Percentiles rank a stretch among this genome's conserved stretches.
These are phyloP conservation scores for Myotis davidii DNA, from an alignment of 2,113 vertebrate genomes.

Conservation along the genomic window DNA sequence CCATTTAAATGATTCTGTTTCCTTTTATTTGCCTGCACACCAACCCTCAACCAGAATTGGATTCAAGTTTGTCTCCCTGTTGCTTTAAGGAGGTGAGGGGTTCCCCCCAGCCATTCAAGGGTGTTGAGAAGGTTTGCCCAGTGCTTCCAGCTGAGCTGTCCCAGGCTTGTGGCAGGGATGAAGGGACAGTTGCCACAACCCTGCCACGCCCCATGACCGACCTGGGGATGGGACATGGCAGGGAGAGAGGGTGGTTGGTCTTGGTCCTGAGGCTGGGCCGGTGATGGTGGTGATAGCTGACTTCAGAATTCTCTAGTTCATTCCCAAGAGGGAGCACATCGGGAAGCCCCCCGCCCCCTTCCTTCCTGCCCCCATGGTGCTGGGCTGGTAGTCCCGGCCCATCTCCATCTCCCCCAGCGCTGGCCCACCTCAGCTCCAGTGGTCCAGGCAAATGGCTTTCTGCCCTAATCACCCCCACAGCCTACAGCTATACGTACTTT, in stretches of 20 bases:
- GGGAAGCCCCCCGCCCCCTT: background rate
- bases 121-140: background rate
- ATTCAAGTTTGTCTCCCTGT: accelerated
- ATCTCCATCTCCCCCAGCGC: accelerated
- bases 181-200: background rate
- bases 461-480: background rate
- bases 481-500: background rate
- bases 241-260: background rate
- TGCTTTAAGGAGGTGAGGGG: background rate
- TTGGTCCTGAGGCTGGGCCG: background rate
- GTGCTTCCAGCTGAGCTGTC: accelerated
- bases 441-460: background rate
- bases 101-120: background rate
- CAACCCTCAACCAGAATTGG: accelerated
- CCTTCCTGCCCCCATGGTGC: accelerated
- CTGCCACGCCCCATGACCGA: background rate
- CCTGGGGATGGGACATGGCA: background rate
- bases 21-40: accelerated
- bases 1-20: accelerated
- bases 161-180: background rate
- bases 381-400: background rate
- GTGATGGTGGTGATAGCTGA: background rate
- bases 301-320: background rate
- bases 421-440: background rate
- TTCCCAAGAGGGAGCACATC: accelerated